Base-by-base conservation (phyloP, 2,888 invertebrate species). In the Calliscelio sp. region DNA sequence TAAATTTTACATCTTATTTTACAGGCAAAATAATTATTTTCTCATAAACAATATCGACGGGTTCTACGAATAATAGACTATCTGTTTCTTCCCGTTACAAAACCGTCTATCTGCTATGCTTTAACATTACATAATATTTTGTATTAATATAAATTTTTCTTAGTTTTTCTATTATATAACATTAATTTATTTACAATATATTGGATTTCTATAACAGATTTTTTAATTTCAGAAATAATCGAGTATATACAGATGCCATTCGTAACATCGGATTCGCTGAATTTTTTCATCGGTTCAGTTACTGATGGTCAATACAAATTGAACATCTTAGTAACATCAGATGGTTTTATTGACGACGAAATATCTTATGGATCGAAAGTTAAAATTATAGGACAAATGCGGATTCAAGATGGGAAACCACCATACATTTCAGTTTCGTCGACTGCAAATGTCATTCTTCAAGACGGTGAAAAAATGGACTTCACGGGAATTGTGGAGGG, bases 231-330 rank as follows among this genome's bases (percentile, higher is more conserved):
- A 53, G 53, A 25, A 25, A 14, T 53, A 2, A 53, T 18, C 24
- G 24, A 14, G 25, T 25, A 53, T 25, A 14, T 53, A 3, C 10
- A n/a, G 6, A 53, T 53, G 53, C 53, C 53, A 14, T 53, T 53
- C 25, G 18, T 25, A 25, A 7, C 32, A 10, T 32, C 32, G 32
- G 25, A 53, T 7, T 4, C 53, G 2, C 2, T 2, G 10, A 53
- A 25, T n/a, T 25, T 53, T 53, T 53, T 14, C 14, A 53, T 53
- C 25, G 53, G 53, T 53, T 22, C 53, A 10, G 14, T 53, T 14
- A 53, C 53, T 14, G 25, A 53, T 25, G 53, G 24, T 2, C 14
- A 25, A 14, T 25, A 53, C 25, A 53, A 53, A 14, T 5, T 53
- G n/a, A 53, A 25, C 25, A 4, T 53, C 14, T 3, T 53, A 24